A percentile compares a stretch with the other conserved stretches of the same genome.
These are phyloP conservation scores for Chaetodon trifasciatus DNA, from an alignment of 2,797 vertebrate genomes.

Conservation along the genomic window DNA sequence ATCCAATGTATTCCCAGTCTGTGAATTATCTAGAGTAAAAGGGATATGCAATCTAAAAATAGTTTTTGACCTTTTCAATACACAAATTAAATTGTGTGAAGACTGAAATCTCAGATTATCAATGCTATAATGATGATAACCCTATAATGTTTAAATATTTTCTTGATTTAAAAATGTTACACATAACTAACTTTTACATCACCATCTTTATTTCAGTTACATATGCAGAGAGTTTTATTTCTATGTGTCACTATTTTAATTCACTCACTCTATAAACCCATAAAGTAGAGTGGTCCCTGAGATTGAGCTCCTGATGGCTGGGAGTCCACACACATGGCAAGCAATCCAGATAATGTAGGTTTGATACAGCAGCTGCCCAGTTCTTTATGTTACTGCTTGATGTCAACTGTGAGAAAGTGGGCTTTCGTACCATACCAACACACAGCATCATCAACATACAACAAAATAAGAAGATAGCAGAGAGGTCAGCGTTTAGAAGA, in stretches of 20 bases:
- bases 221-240: background rate
- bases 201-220: background rate
- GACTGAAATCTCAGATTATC: background rate
- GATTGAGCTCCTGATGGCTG: conserved; percentile 37
- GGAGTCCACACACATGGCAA: conserved; percentile 18
- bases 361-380: conserved; percentile 47
- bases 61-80: background rate
- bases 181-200: background rate
- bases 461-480: background rate
- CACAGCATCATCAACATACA: background rate
- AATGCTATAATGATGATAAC: no score
- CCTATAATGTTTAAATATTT: background rate
- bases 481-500: conserved; percentile 2
- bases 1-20: background rate
- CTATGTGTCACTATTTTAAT: background rate
- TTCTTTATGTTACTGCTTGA: background rate
- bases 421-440: background rate
- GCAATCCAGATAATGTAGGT: background rate
- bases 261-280: conserved; percentile 4
- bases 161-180: background rate
- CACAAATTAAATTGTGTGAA: background rate
- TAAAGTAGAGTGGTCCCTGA: conserved; percentile 56
- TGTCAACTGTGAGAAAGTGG: background rate
- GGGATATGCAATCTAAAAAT: background rate
- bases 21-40: background rate